These are phyloP conservation scores for Peromyscus attwateri DNA, from an alignment of 2,797 vertebrate species.

Conservation along the genomic window DNA sequence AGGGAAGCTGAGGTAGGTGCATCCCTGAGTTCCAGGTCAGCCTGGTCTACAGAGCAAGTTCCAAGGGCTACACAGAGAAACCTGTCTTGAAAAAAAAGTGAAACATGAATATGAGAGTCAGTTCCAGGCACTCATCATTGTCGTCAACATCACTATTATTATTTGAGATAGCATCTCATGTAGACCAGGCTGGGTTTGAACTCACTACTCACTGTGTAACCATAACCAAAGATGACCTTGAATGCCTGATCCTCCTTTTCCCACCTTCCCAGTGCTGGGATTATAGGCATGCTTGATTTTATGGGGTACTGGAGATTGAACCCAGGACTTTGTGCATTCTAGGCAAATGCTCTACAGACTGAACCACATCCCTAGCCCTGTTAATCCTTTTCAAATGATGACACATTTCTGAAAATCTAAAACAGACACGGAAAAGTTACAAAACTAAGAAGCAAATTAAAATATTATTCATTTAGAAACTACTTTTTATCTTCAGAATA, in stretches of 20 bases:
- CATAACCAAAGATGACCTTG: neutral
- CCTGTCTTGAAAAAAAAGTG: neutral
- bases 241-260: neutral
- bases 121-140: neutral
- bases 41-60: neutral
- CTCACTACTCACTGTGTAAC: neutral
- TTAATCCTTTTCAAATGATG: slow-evolving; percentile 44
- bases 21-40: neutral
- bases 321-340: neutral
- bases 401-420: neutral
- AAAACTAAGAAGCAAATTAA: slow-evolving; percentile 40
- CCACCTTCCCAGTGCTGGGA: neutral
- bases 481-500: slow-evolving; percentile 27
- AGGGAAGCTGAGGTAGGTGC: neutral
- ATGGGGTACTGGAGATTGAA: neutral
- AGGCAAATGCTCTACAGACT: neutral
- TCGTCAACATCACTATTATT: neutral
- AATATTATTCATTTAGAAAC: slow-evolving; percentile 38
- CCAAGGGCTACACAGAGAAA: neutral
- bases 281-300: neutral
- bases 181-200: neutral
- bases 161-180: neutral
- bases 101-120: slow-evolving; percentile 34
- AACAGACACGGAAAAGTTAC: slow-evolving; percentile 29
- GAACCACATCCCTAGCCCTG: neutral